Evolutionary conservation across 2,113 vertebrate genomes (phyloP).

Genomic region (Stegastes partitus): DNA sequence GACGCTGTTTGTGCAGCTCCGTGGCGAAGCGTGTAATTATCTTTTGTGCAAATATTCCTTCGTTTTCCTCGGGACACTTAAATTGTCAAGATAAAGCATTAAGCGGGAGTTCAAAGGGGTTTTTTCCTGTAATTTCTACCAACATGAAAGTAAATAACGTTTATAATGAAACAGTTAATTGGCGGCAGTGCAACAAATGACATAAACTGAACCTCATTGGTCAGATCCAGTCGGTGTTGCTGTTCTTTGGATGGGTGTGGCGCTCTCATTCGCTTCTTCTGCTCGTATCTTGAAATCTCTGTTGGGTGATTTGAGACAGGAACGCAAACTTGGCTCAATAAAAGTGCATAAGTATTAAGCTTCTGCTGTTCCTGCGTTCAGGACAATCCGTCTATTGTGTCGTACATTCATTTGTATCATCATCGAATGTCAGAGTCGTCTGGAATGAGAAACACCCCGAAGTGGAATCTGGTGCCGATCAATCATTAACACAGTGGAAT

Average conservation of each 20-base stretch:
- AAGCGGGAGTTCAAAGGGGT: neutral
- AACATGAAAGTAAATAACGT: no score
- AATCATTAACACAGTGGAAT: constrained; percentile 58
- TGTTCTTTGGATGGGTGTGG: neutral
- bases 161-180: no score
- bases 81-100: no score
- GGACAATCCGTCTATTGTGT: constrained; percentile 41
- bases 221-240: neutral
- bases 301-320: neutral
- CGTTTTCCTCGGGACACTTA: neutral
- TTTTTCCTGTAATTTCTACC: no score
- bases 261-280: neutral
- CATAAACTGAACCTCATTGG: neutral
- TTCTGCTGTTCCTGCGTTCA: neutral
- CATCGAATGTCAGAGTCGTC: constrained; percentile 42
- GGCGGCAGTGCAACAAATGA: neutral
- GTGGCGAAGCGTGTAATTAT: neutral
- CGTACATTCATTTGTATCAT: constrained; percentile 39
- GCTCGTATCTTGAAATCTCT: neutral
- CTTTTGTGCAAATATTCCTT: neutral
- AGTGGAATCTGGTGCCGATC: constrained; percentile 57
- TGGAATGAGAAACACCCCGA: constrained; percentile 65
- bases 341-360: neutral
- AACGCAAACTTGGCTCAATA: neutral
- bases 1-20: neutral